Evolutionary conservation across 1,140 invertebrate species (phyloP).

Genomic region (Nylanderia fulva): DNA sequence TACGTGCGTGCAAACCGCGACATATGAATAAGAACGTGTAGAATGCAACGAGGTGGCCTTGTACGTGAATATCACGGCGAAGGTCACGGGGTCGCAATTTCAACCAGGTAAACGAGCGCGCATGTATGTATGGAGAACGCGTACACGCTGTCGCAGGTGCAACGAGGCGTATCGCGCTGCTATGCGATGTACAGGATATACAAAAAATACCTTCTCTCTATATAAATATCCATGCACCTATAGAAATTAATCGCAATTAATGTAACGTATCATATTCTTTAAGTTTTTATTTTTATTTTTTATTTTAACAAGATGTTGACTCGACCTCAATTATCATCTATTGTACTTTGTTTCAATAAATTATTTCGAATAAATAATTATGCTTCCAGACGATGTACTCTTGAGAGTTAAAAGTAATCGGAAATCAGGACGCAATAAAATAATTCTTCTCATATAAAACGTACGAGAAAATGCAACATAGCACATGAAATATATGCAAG

Average conservation of each 20-base stretch:
- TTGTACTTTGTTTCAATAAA: not conserved
- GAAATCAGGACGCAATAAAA: not conserved
- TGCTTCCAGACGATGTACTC: not conserved
- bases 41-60: constrained; percentile 69
- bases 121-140: constrained; percentile 55
- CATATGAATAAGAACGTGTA: constrained; percentile 64
- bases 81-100: constrained; percentile 77
- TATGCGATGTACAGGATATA: constrained; percentile 33
- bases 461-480: not conserved
- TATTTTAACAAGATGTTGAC: no score
- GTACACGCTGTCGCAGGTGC: constrained; percentile 71
- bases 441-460: not conserved
- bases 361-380: not conserved
- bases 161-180: constrained; percentile 63
- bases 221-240: not conserved
- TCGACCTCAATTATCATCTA: no score
- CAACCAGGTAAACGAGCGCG: constrained; percentile 65
- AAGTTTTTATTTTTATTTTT: no score
- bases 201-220: not conserved
- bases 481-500: no score
- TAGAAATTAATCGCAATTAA: constrained; percentile 3
- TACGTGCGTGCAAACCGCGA: constrained; percentile 54
- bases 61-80: constrained; percentile 75
- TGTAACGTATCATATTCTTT: no score
- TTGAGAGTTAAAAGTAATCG: not conserved